phyloP scores from a whole-genome alignment of 2,113 vertebrate genomes.

The Ondatra zibethicus region DNA sequence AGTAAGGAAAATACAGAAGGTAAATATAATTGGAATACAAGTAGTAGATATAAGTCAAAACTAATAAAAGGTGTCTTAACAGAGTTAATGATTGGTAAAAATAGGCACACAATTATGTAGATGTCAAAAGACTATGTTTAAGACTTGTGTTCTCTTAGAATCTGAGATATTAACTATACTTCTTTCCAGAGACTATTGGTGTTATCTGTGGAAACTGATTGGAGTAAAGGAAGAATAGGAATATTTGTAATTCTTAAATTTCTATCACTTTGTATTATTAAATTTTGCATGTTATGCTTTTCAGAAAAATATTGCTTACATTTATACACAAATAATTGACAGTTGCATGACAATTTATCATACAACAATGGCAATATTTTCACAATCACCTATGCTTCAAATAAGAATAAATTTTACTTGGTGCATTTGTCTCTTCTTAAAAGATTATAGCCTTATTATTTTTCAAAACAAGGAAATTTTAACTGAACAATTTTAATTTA shows the following conservation, averaged over 20 bases:
- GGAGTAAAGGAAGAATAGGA: neutral
- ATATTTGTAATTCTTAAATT: neutral
- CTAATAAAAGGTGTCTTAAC: neutral
- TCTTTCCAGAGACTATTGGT: neutral
- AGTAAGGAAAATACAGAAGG: neutral
- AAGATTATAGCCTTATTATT: neutral
- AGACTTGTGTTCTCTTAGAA: neutral
- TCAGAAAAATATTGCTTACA: rapidly evolving
- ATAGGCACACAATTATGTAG: neutral
- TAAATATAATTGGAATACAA: neutral
- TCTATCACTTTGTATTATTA: neutral
- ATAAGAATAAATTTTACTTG: neutral
- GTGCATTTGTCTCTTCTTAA: neutral
- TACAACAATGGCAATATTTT: neutral
- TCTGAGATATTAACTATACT: neutral
- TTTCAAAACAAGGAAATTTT: neutral
- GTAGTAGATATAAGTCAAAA: neutral
- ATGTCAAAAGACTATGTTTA: neutral
- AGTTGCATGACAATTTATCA: neutral
- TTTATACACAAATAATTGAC: neutral
- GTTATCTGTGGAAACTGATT: neutral
- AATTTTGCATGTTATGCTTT: neutral
- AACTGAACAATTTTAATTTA: neutral
- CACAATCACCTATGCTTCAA: neutral
- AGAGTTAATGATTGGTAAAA: neutral